Conservation (phyloP, 1,140 invertebrate genomes). For the Eufriesea mexicana region DNA sequence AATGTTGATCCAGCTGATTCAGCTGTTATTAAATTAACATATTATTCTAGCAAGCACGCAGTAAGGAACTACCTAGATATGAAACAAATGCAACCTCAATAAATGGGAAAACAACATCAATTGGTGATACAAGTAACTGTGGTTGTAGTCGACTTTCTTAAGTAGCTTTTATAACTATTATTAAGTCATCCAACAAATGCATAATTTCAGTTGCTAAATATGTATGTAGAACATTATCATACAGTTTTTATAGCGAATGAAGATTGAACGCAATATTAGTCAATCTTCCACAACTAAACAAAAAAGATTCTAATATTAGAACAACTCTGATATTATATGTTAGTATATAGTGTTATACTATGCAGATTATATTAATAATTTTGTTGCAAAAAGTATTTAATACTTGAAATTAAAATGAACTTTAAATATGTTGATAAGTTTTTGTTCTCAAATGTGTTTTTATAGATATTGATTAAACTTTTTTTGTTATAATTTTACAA, state of each 20-base stretch:
- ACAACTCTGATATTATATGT: conserved; percentile 58
- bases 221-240: conserved; percentile 43
- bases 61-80: conserved; percentile 89
- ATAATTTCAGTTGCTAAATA: conserved; percentile 48
- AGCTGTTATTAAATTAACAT: conserved; percentile 18
- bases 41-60: conserved; percentile 87
- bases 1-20: neutral
- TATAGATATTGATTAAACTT: conserved; percentile 33
- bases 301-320: conserved; percentile 46
- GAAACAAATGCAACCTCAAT: conserved; percentile 87
- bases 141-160: conserved; percentile 81
- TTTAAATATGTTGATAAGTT: conserved; percentile 55
- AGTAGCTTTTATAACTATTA: conserved; percentile 64
- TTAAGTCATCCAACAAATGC: conserved; percentile 43
- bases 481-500: conserved; percentile 45
- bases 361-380: conserved; percentile 57
- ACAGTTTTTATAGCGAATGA: conserved; percentile 56
- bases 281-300: conserved; percentile 54
- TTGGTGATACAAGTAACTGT: conserved; percentile 87
- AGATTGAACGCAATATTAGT: conserved; percentile 58
- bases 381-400: conserved; percentile 58
- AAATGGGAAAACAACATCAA: conserved; percentile 87
- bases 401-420: conserved; percentile 46
- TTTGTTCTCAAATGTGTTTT: conserved; percentile 47
- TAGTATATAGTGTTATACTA: conserved; percentile 61